These are phyloP conservation scores for Oophaga sylvatica DNA, from an alignment of 2,797 vertebrate genomes.

Conservation along the genomic window DNA sequence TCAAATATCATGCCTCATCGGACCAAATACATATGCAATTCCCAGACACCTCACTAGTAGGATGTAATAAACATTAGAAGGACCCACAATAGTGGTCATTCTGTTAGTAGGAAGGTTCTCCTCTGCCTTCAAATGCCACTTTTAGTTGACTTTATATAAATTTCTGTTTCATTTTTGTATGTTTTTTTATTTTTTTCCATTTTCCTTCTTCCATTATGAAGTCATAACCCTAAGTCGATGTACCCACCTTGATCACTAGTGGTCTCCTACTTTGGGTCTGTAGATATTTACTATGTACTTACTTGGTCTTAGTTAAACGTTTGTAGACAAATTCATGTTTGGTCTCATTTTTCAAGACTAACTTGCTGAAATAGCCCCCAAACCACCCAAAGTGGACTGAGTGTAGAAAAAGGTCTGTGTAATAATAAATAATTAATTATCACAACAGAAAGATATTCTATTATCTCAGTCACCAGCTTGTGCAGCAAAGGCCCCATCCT, in stretches of 20 bases:
- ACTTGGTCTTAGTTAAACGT: not conserved
- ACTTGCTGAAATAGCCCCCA: not conserved
- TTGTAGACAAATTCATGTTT: not conserved
- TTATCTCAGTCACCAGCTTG: slow-evolving; percentile 34
- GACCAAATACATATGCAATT: not conserved
- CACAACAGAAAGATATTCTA: slow-evolving; percentile 4
- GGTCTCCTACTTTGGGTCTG: not conserved
- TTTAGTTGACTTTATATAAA: not conserved
- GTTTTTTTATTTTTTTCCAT: not conserved
- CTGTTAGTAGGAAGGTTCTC: not conserved
- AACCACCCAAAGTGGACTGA: not conserved
- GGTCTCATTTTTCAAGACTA: not conserved
- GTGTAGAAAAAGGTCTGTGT: not conserved
- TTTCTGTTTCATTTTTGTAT: not conserved
- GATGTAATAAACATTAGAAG: not conserved
- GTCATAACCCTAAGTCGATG: not conserved
- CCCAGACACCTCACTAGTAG: not conserved
- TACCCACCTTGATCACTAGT: not conserved
- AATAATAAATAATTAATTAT: slow-evolving; percentile 7
- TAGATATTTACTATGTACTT: not conserved
- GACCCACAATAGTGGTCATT: not conserved
- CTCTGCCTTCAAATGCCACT: not conserved
- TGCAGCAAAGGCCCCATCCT: slow-evolving; percentile 5
- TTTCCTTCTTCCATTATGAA: not conserved
- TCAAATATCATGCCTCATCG: not conserved